Evolutionary conservation across 2,797 vertebrate genomes (phyloP).

Genomic region (Sorex maritimensis): DNA sequence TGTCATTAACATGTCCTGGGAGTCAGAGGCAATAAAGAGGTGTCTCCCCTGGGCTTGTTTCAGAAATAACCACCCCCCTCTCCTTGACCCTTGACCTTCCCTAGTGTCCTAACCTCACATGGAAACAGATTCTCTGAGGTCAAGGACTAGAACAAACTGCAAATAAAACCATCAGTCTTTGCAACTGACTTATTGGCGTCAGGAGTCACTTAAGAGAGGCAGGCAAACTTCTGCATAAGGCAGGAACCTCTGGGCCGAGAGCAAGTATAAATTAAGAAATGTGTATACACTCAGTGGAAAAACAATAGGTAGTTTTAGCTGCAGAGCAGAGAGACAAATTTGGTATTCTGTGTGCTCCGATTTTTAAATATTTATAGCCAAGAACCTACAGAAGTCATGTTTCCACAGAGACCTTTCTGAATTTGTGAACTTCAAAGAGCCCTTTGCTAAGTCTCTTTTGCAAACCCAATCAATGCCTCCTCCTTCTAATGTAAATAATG

Average conservation of each 20-base stretch:
- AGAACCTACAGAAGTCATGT: background rate
- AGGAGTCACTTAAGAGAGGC: background rate
- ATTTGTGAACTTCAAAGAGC: background rate
- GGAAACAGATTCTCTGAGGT: constrained; percentile 12
- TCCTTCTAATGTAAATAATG: background rate
- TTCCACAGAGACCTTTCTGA: background rate
- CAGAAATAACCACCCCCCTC: background rate
- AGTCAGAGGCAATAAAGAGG: background rate
- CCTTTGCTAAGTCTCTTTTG: background rate
- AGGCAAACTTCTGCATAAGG: constrained; percentile 59
- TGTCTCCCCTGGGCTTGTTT: background rate
- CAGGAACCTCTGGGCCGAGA: constrained; percentile 47
- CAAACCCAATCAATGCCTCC: background rate
- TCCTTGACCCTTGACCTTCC: background rate
- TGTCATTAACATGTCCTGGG: too few relatives aligned
- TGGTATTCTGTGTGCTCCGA: constrained; percentile 36
- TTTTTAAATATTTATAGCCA: constrained; percentile 75
- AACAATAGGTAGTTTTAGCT: constrained; percentile 67
- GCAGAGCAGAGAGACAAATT: constrained; percentile 60
- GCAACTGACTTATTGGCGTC: constrained; percentile 58
- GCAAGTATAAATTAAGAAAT: constrained; percentile 80
- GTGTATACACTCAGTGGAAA: constrained; percentile 13
- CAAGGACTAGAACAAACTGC: constrained; percentile 48
- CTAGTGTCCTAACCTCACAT: background rate
- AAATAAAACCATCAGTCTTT: constrained; percentile 58